Evolutionary conservation across 2,888 invertebrate species (phyloP), one percentile per base, ranked within the genome.

Genomic region (Schizaphis graminum): DNA sequence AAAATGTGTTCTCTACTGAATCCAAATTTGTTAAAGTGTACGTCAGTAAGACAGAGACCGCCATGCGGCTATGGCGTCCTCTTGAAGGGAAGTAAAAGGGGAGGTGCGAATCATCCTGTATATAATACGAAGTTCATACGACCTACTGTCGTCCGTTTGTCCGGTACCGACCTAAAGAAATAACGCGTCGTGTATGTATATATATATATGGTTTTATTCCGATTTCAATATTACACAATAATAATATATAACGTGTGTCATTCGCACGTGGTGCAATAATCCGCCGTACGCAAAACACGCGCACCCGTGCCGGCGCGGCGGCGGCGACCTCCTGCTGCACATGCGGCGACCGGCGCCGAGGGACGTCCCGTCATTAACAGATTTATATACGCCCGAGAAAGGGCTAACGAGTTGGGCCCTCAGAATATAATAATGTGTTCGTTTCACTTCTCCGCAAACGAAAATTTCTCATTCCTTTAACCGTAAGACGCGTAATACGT

Each of bases 361-460:
- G 87, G 87, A 49, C 49, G 87, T 88, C 49, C 53, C 87, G 16
- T 49, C 49, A 53, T 53, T 53, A 49, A 35, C 87, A 88, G n/a
- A 67, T 67, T 61, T n/a, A 49, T 86, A 28, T 49, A 7, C n/a
- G 2, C 87, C n/a, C 87, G n/a, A 88, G 87, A 88, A 88, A 88
- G 49, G 49, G 49, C 49, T 53, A 53, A 88, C 87, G 49, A 88
- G 87, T 35, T 8, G 87, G 49, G n/a, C 35, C 49, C 49, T 88
- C n/a, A n/a, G 47, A 67, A 67, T 67, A 44, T 44, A 44, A 41
- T 44, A 3, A 53, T 16, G 4, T 56, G 24, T 57, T 2, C 67
- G 67, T 67, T 67, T 67, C 35, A 13, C 21, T 35, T 7, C 16
- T n/a, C 35, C 16, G 35, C 35, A 35, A 67, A 67, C 67, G 35